These are phyloP conservation scores for Antennarius striatus DNA, from an alignment of 2,113 vertebrate genomes.

Conservation along the genomic window DNA sequence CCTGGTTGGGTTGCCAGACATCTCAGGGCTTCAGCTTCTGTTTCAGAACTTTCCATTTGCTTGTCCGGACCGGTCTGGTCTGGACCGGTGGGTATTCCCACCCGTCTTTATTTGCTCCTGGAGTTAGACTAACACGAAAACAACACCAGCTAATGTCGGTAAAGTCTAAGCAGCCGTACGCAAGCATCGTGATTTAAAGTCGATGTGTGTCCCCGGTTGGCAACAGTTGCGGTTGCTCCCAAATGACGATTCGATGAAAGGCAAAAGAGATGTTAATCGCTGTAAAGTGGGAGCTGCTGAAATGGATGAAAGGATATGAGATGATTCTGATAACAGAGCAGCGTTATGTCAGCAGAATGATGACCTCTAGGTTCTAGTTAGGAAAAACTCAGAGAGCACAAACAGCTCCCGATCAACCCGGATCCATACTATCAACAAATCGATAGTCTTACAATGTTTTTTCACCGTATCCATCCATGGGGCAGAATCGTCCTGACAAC, in stretches of 20 bases:
- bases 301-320: conserved; percentile 38
- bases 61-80: conserved; percentile 29
- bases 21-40: conserved; percentile 44
- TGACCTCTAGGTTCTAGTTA: background rate
- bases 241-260: conserved; percentile 63
- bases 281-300: conserved; percentile 55
- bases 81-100: conserved; percentile 27
- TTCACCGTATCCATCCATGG: no score
- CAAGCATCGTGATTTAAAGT: conserved; percentile 8
- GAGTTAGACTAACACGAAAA: conserved; percentile 33
- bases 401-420: no score
- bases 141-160: conserved; percentile 38
- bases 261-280: conserved; percentile 43
- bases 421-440: no score
- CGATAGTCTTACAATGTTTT: no score
- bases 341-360: conserved; percentile 36
- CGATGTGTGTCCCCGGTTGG: conserved; percentile 23
- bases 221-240: conserved; percentile 25
- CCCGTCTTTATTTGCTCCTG: conserved; percentile 2
- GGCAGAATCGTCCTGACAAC: no score
- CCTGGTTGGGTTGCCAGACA: conserved; percentile 27
- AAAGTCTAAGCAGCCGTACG: conserved; percentile 18
- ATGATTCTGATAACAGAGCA: conserved; percentile 10
- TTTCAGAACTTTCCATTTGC: conserved; percentile 52
- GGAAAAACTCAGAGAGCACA: no score